Evolutionary conservation across 2,113 vertebrate genomes (phyloP), one percentile per base, ranked within the genome.

Genomic region (Polyodon spathula): DNA sequence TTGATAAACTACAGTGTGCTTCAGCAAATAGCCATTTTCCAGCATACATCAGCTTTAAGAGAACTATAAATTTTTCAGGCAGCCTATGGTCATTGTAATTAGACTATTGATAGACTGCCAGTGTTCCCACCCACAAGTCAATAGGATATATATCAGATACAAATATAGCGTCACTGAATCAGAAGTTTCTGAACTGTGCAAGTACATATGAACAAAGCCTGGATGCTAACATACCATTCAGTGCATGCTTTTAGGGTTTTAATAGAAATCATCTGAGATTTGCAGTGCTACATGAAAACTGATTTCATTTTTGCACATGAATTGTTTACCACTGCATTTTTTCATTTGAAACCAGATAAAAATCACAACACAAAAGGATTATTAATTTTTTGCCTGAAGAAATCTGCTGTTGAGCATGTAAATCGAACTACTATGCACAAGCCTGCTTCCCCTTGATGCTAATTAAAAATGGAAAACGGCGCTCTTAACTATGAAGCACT

Each of bases 41-140:
- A 77, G 77, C 73, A 81, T 71, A 73, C 80, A 83, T 82, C 82
- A 80, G 81, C 78, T 79, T 69, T 70, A 73, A 79, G 80, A 81
- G 77, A 69, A 66, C 62, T 74, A 83, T 86, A 77, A 84, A 84
- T 86, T 82, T 83, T 86, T 83, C 76, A 83, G 62, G 66, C 71
- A 76, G 70, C 73, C 76, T 69, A 61, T 62, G 70, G 76, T 78
- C 75, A 76, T 83, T 83, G 81, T 84, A 86, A 84, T 86, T 82
- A 83, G 78, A 82, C 68, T 72, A 79, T 80, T 85, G 81, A 82
- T 82, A 74, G 71, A 71, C 75, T 77, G 79, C 78, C 79, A 79
- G 75, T 68, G 69, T 63, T 69, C 71, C 59, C 62, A 61, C 65
- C 71, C 72, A 60, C 74, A 71, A 79, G 81, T 81, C 84, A 79